phyloP scores from a whole-genome alignment of 2,113 vertebrate species.

The Chascanopsetta lugubris region DNA sequence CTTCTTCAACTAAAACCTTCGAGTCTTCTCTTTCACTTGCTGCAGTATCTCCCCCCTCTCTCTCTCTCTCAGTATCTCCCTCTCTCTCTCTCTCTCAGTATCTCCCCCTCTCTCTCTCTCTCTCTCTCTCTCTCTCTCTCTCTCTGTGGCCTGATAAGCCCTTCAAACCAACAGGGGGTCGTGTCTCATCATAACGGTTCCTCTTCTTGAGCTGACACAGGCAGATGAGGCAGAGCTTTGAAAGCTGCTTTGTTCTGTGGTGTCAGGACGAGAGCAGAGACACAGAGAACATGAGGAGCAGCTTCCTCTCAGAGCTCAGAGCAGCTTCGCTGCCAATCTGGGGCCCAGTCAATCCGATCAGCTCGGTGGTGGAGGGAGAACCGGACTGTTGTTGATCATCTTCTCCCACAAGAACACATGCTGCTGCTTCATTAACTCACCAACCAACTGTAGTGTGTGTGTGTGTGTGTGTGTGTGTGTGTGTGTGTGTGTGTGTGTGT shows the following conservation, averaged over 20 bases:
- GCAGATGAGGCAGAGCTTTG: conserved; percentile 64
- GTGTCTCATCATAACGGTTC: conserved; percentile 52
- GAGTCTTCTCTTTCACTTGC: too few relatives aligned
- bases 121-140: conserved; percentile 9
- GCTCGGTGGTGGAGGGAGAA: conserved; percentile 37
- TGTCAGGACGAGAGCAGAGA: conserved; percentile 43
- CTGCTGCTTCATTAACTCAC: conserved; percentile 57
- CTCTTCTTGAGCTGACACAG: conserved; percentile 51
- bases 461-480: conserved; percentile 15
- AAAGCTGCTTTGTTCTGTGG: conserved; percentile 67
- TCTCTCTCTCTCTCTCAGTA: conserved; percentile 3
- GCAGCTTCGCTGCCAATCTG: conserved; percentile 60
- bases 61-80: conserved; percentile 4
- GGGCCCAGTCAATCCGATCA: conserved; percentile 73
- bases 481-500: conserved; percentile 16
- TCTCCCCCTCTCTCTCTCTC: not conserved
- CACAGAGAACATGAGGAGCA: conserved; percentile 20
- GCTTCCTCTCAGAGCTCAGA: conserved; percentile 30
- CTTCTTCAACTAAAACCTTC: not conserved
- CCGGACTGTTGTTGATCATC: conserved; percentile 59
- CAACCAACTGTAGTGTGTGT: conserved; percentile 44
- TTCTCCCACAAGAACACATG: conserved; percentile 49
- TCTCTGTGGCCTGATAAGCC: conserved; percentile 41
- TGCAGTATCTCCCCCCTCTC: too few relatives aligned
- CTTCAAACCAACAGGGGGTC: conserved; percentile 38